These are phyloP conservation scores for Pissodes strobi DNA, from an alignment of 1,140 invertebrate genomes.

Conservation along the genomic window DNA sequence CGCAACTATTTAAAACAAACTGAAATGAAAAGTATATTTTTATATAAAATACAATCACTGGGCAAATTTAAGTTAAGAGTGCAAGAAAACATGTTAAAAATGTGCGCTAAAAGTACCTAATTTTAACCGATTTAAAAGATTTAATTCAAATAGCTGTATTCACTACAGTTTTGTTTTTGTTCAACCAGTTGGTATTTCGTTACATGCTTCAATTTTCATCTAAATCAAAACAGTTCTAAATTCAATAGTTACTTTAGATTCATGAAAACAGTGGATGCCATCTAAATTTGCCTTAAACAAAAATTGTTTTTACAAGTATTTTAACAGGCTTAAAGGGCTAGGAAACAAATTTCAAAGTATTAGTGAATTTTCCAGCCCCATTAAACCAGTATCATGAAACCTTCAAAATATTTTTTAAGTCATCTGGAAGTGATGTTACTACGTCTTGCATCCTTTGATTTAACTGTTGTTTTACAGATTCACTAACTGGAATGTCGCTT, in stretches of 20 bases:
- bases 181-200: too few species aligned
- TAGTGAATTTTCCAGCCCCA: conserved; percentile 10
- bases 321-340: conserved; percentile 7
- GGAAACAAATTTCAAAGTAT: not conserved
- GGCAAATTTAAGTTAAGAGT: too few species aligned
- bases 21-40: too few species aligned
- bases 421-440: conserved; percentile 83
- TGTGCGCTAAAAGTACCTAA: too few species aligned
- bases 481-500: conserved; percentile 70
- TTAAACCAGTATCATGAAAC: conserved; percentile 48
- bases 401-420: conserved; percentile 81
- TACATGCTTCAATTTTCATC: not conserved
- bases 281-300: not conserved
- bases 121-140: too few species aligned
- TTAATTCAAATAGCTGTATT: too few species aligned
- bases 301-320: not conserved
- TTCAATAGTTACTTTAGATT: not conserved
- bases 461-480: conserved; percentile 73
- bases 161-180: too few species aligned
- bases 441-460: conserved; percentile 80
- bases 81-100: too few species aligned
- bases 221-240: too few species aligned
- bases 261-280: not conserved
- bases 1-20: too few species aligned
- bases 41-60: too few species aligned